Base-by-base conservation (phyloP, 2,888 invertebrate genomes). In the Scaptomyza flava region DNA sequence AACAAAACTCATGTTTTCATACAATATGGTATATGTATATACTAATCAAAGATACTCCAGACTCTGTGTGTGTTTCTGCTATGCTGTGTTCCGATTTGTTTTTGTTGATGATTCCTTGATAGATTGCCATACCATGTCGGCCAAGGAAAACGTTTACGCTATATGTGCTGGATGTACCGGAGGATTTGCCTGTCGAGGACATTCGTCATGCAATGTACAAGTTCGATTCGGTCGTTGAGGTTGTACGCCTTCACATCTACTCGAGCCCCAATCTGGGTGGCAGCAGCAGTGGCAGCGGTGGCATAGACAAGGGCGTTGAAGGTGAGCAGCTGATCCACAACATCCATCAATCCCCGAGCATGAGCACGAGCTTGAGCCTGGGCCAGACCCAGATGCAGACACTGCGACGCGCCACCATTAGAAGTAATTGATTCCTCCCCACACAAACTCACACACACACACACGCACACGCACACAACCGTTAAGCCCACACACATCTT, bases 101-200 rank as follows among this genome's bases (percentile, higher is more conserved):
- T 50, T 62, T 58, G 48, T 48, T 48, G 48, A 48, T 45, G 38
- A 47, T 53, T 53, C 23, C 20, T 43, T 68, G 38, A 51, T 50
- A 95, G 95, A 94, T 96, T 74, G 95, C 96, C 41, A 96, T 97
- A 85, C 96, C 96, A 5, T 97, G 97, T 91, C 94, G 97, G 81
- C 97, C 97, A 0, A 96, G 96, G 89, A 96, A 96, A 93, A 96
- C 96, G n/a, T 97, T 96, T 91, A 96, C 96, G 6, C 93, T 96
- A 73, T 95, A 96, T 91, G 96, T 96, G 48, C 94, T 96, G 87
- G 97, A 97, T 90, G 95, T 97, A 52, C 97, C 97, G 0, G 95
- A 96, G 80, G 96, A 97, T 89, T 93, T 97, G 27, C 97, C 97
- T 0, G 96, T 96, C 88, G 97, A 97, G 81, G 97, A 97, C 91